These are phyloP conservation scores for Corythornis leucogaster DNA, from an alignment of 2,797 vertebrate species.

Conservation along the genomic window DNA sequence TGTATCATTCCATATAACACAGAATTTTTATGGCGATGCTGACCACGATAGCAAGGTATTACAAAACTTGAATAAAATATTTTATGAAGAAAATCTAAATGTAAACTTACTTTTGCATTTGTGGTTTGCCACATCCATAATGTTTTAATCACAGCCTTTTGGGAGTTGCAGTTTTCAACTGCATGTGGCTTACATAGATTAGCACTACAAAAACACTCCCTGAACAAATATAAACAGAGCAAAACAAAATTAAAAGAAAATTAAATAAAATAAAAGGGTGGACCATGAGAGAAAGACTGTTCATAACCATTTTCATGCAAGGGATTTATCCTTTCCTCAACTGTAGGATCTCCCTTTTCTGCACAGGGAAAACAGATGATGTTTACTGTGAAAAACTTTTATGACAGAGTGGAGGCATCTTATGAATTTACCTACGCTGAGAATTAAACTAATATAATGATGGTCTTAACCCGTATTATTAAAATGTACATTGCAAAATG, in stretches of 20 bases:
- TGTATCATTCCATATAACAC: slow-evolving; percentile 79
- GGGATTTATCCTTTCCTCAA: not conserved
- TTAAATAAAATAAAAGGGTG: slow-evolving; percentile 36
- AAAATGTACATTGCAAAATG: slow-evolving; percentile 52
- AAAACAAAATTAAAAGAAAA: slow-evolving; percentile 60
- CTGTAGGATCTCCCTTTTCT: not conserved
- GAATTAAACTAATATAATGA: slow-evolving; percentile 67
- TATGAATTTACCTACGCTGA: slow-evolving; percentile 41
- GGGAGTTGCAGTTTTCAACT: slow-evolving; percentile 83
- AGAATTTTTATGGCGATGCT: slow-evolving; percentile 76
- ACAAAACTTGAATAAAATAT: slow-evolving; percentile 72
- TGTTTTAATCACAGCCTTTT: slow-evolving; percentile 82
- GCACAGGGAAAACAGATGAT: slow-evolving; percentile 19
- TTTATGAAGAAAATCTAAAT: slow-evolving; percentile 63
- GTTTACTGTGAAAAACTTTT: slow-evolving; percentile 52
- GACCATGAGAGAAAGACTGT: slow-evolving; percentile 16
- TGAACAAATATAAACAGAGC: slow-evolving; percentile 66
- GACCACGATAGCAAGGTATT: slow-evolving; percentile 74
- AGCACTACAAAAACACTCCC: slow-evolving; percentile 73
- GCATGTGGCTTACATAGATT: slow-evolving; percentile 80
- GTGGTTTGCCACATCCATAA: slow-evolving; percentile 78
- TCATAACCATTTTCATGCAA: not conserved
- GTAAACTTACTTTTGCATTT: slow-evolving; percentile 80
- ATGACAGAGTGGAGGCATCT: slow-evolving; percentile 53
- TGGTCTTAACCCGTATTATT: slow-evolving; percentile 50